phyloP scores from a whole-genome alignment of 2,888 invertebrate genomes.

The Anoplius nigerrimus region DNA sequence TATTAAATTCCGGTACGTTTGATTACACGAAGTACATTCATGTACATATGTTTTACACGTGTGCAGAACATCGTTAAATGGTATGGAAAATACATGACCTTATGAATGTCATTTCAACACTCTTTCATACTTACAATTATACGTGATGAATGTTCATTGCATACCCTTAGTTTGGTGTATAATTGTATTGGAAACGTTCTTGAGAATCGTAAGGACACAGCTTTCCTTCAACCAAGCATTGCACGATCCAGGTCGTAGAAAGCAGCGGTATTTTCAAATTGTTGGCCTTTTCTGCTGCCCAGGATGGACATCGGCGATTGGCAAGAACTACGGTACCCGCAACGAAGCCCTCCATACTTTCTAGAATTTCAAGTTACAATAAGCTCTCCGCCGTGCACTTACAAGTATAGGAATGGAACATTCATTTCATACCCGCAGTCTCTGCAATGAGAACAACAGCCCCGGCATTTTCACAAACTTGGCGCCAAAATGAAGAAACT shows the following conservation, averaged over 20 bases:
- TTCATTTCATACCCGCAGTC: slow-evolving; percentile 54
- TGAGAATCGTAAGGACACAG: slow-evolving; percentile 76
- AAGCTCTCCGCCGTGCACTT: background rate
- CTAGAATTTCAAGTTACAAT: slow-evolving; percentile 48
- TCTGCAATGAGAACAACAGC: slow-evolving; percentile 63
- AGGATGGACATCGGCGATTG: slow-evolving; percentile 80
- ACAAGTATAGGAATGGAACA: slow-evolving; percentile 46
- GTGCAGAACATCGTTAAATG: background rate
- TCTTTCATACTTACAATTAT: background rate
- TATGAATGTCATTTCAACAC: slow-evolving; percentile 1
- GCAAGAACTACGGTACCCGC: slow-evolving; percentile 77
- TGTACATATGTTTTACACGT: background rate
- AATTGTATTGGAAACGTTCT: slow-evolving; percentile 78
- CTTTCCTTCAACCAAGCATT: slow-evolving; percentile 81
- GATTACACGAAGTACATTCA: background rate
- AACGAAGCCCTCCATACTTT: slow-evolving; percentile 55
- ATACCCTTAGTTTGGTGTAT: slow-evolving; percentile 48
- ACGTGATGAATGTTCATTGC: slow-evolving; percentile 12
- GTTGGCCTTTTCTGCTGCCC: slow-evolving; percentile 76
- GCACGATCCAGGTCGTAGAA: slow-evolving; percentile 83
- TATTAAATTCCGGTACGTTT: no score
- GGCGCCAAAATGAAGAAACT: slow-evolving; percentile 80
- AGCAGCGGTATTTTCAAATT: slow-evolving; percentile 81
- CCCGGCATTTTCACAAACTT: slow-evolving; percentile 79
- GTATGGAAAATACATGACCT: slow-evolving; percentile 3